phyloP scores from a whole-genome alignment of 2,888 invertebrate species.

The Caenorhabditis wallacei region DNA sequence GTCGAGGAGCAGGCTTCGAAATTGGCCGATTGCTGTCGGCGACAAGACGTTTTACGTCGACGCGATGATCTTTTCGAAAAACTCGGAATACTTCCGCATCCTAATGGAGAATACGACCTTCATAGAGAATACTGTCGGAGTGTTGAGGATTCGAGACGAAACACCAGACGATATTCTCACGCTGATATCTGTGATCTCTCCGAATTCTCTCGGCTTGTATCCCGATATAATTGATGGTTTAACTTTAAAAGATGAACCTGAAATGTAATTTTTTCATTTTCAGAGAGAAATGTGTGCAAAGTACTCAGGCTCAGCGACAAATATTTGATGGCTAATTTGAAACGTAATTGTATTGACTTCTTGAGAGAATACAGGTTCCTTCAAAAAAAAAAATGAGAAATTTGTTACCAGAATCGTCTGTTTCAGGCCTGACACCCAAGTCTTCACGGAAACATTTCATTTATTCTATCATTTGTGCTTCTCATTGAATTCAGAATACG shows the following conservation, averaged over 20 bases:
- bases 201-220: constrained; percentile 59
- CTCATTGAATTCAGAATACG: constrained; percentile 43
- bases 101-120: constrained; percentile 48
- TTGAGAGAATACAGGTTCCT: constrained; percentile 49
- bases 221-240: constrained; percentile 54
- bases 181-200: constrained; percentile 54
- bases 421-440: constrained; percentile 23
- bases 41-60: constrained; percentile 56
- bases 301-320: constrained; percentile 62
- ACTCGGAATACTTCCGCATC: constrained; percentile 60
- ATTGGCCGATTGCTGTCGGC: constrained; percentile 47
- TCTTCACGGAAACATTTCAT: constrained; percentile 18
- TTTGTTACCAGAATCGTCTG: background rate
- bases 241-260: background rate
- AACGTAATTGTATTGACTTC: constrained; percentile 56
- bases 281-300: constrained; percentile 60
- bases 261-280: background rate
- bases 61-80: constrained; percentile 41
- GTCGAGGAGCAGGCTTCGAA: constrained; percentile 35
- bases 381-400: background rate
- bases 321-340: constrained; percentile 55
- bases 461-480: constrained; percentile 57
- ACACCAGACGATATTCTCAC: constrained; percentile 53
- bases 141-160: constrained; percentile 52
- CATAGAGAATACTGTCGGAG: constrained; percentile 42